Conservation (phyloP, 2,113 vertebrate genomes). For the Thunnus maccoyii region DNA sequence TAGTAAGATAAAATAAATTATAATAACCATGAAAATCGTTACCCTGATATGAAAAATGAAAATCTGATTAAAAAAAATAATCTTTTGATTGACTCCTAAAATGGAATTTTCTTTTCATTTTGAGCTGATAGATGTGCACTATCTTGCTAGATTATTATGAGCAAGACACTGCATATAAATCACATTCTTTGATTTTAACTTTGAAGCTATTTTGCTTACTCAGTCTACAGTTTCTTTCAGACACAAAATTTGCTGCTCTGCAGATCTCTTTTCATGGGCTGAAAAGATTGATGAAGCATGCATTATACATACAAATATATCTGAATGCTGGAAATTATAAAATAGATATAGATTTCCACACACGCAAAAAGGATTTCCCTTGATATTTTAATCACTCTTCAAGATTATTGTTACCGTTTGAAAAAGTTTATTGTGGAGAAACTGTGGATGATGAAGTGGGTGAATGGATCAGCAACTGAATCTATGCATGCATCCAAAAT, state of each 20-base stretch:
- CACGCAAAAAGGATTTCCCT: neutral
- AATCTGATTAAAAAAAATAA: too few species aligned
- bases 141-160: neutral
- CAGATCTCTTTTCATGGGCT: neutral
- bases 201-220: neutral
- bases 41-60: too few species aligned
- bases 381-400: slow-evolving; percentile 29
- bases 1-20: too few species aligned
- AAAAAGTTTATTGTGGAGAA: slow-evolving; percentile 62
- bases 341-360: slow-evolving; percentile 7
- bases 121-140: neutral
- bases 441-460: slow-evolving; percentile 16
- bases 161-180: neutral
- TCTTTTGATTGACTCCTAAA: too few species aligned
- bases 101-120: too few species aligned
- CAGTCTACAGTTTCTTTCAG: neutral
- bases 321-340: too few species aligned
- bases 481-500: slow-evolving; percentile 45
- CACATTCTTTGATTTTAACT: neutral
- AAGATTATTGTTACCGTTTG: slow-evolving; percentile 37
- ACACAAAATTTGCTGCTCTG: neutral
- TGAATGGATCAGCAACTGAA: slow-evolving; percentile 39
- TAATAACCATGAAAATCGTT: too few species aligned
- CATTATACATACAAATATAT: neutral
- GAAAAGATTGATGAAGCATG: neutral